phyloP scores from a whole-genome alignment of 2,797 vertebrate genomes.

The Paedocypris micromegethes region DNA sequence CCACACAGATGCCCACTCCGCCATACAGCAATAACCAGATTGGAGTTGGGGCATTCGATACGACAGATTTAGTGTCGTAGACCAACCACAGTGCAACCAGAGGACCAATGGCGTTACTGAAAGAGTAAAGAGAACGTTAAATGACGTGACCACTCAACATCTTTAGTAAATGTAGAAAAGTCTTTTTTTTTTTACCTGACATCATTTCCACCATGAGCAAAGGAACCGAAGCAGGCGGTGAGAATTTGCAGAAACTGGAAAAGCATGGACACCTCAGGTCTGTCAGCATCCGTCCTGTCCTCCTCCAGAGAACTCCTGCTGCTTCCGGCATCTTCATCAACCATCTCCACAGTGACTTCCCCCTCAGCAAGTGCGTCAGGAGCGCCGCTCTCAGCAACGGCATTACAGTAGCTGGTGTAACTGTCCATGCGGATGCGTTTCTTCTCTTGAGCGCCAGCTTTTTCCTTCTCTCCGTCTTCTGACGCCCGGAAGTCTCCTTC shows the following conservation, averaged over 20 bases:
- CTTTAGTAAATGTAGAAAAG: neutral
- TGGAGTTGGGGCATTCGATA: conserved; percentile 70
- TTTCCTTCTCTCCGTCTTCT: conserved; percentile 71
- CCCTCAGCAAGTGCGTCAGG: conserved; percentile 61
- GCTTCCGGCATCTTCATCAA: conserved; percentile 64
- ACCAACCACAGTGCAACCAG: conserved; percentile 89
- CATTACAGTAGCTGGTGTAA: conserved; percentile 97
- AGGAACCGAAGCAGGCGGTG: conserved; percentile 96
- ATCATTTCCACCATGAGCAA: conserved; percentile 95
- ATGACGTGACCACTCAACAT: neutral
- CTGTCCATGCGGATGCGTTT: conserved; percentile 95
- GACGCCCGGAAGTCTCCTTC: conserved; percentile 69
- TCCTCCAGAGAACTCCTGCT: conserved; percentile 79
- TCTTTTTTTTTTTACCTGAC: conserved; percentile 76
- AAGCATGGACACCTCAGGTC: conserved; percentile 84
- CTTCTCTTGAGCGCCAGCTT: conserved; percentile 58
- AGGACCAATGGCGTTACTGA: conserved; percentile 94
- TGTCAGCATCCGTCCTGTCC: conserved; percentile 82
- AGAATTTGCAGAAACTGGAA: conserved; percentile 98
- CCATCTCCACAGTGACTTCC: conserved; percentile 71
- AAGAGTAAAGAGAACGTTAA: conserved; percentile 3
- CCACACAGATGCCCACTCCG: conserved; percentile 87
- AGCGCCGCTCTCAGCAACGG: conserved; percentile 79
- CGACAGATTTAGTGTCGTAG: conserved; percentile 70
- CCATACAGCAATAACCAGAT: conserved; percentile 93